Conservation (phyloP, 2,888 invertebrate species). For the Micropterix aruncella region DNA sequence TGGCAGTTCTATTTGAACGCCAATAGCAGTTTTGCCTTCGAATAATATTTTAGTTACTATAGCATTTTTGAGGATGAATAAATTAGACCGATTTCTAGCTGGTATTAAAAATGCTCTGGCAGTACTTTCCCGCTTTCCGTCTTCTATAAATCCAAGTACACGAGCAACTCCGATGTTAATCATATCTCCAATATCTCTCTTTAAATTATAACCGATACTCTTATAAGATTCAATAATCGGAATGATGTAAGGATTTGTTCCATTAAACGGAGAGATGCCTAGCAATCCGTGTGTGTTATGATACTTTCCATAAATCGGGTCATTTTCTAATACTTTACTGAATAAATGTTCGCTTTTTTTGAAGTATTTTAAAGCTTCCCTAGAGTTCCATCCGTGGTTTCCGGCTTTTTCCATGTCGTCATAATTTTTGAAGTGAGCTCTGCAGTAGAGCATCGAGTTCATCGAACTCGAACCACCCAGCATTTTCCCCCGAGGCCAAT, state of each 20-base stretch:
- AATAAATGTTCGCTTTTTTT: background rate
- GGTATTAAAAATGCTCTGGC: constrained; percentile 29
- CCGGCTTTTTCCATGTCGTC: background rate
- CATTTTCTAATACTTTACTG: background rate
- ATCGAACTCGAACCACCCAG: background rate
- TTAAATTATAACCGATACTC: background rate
- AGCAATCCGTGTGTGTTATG: background rate
- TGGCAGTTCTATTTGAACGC: constrained; percentile 20
- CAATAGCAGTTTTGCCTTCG: background rate
- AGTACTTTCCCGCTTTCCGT: constrained; percentile 22
- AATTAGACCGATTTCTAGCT: constrained; percentile 23
- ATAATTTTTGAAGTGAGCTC: background rate
- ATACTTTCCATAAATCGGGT: background rate
- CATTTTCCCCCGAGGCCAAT: background rate
- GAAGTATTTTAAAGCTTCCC: background rate
- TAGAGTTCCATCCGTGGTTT: background rate
- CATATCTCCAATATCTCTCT: background rate
- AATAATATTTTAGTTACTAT: constrained; percentile 22
- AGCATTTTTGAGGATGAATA: constrained; percentile 28
- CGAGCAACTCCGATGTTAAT: background rate
- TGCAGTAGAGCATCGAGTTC: background rate
- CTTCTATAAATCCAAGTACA: constrained; percentile 5
- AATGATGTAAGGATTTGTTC: background rate
- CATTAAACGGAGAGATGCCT: background rate
- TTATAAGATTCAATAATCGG: background rate